phyloP scores from a whole-genome alignment of 1,140 invertebrate species.

The Lanistes nyassanus region DNA sequence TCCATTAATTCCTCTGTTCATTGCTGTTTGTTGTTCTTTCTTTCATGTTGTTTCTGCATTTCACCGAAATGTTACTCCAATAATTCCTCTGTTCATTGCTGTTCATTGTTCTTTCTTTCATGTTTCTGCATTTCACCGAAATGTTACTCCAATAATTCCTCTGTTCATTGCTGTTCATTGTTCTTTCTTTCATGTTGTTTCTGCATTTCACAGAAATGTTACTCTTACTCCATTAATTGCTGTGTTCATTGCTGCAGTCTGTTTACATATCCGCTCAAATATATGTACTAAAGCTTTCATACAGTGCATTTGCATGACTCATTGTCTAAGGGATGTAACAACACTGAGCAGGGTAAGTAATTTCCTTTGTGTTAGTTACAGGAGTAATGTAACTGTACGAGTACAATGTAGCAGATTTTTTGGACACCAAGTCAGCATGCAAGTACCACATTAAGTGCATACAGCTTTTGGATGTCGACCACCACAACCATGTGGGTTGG shows the following conservation, averaged over 20 bases:
- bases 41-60: conserved; percentile 2
- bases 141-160: background rate
- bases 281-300: background rate
- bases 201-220: background rate
- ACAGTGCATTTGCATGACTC: background rate
- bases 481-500: background rate
- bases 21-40: background rate
- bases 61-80: no score
- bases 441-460: background rate
- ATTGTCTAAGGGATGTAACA: background rate
- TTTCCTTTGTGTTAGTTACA: background rate
- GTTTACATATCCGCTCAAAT: background rate
- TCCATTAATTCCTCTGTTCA: background rate
- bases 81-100: background rate
- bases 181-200: background rate
- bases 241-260: background rate
- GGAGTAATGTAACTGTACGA: background rate
- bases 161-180: background rate
- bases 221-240: background rate
- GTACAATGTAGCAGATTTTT: background rate
- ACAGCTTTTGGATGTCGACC: background rate
- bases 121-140: background rate
- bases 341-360: background rate
- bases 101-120: background rate
- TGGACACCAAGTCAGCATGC: background rate